Evolutionary conservation across 2,797 vertebrate genomes (phyloP).

Genomic region (Halcyon smyrnensis): DNA sequence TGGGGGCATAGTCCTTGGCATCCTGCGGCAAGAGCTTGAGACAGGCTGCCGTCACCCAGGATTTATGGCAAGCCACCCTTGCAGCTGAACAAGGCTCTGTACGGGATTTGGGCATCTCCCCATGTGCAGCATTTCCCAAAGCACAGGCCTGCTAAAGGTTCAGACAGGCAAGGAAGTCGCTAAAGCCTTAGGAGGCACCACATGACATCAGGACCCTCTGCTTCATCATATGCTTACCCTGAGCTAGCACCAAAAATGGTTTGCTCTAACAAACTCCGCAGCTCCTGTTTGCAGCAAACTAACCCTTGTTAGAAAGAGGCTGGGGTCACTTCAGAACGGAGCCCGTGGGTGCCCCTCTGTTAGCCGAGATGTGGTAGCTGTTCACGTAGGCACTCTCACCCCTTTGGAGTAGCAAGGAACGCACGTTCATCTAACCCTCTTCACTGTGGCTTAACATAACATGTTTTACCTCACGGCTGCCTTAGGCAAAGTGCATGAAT

Average conservation of each 20-base stretch:
- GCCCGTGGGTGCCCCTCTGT: rapidly evolving
- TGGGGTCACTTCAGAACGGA: neutral
- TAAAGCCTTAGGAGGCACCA: neutral
- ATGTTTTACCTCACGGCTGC: constrained; percentile 26
- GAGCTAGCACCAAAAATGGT: neutral
- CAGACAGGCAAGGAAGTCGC: neutral
- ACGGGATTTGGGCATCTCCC: neutral
- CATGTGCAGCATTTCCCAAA: rapidly evolving
- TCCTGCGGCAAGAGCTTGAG: neutral
- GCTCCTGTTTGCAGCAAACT: neutral
- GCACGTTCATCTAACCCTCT: neutral
- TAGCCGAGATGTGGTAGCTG: neutral
- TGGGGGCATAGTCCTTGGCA: neutral
- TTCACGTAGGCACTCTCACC: neutral
- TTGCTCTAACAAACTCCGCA: neutral
- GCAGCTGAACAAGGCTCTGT: neutral
- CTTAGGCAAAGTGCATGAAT: neutral
- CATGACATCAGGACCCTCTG: neutral
- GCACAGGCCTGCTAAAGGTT: neutral
- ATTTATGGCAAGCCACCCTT: neutral
- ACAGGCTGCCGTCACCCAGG: neutral
- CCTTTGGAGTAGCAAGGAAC: neutral
- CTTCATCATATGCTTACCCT: neutral
- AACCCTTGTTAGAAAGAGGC: rapidly evolving
- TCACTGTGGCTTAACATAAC: neutral